These are phyloP conservation scores for Oreochromis mossambicus DNA, from an alignment of 2,797 vertebrate genomes.

Conservation along the genomic window DNA sequence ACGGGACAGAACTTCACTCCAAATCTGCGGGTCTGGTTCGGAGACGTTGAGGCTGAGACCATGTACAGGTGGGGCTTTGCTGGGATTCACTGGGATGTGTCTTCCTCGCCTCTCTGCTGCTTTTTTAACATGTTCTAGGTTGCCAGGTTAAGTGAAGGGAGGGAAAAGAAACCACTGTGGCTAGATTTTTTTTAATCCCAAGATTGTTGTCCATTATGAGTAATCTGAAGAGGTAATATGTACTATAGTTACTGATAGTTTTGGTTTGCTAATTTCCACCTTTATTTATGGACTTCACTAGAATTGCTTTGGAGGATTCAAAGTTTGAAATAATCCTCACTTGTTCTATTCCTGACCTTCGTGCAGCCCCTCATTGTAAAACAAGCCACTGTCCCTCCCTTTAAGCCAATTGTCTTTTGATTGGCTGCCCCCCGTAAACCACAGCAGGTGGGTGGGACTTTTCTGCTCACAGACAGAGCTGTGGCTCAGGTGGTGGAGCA, in stretches of 20 bases:
- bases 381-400: background rate
- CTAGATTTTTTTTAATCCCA: background rate
- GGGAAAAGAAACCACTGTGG: fast-evolving
- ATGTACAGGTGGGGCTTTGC: constrained; percentile 89
- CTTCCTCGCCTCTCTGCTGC: background rate
- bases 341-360: background rate
- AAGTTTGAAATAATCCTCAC: background rate
- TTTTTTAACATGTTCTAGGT: background rate
- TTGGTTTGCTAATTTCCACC: background rate
- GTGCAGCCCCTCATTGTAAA: background rate
- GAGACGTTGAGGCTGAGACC: constrained; percentile 98
- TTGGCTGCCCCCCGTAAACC: background rate
- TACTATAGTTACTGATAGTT: background rate
- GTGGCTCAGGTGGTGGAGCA: background rate
- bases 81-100: background rate
- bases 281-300: background rate
- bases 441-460: background rate
- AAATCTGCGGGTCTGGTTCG: constrained; percentile 98
- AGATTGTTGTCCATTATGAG: background rate
- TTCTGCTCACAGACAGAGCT: background rate
- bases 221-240: background rate
- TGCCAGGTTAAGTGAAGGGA: background rate
- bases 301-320: background rate
- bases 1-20: constrained; percentile 99
- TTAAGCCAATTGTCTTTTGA: background rate